phyloP scores from a whole-genome alignment of 2,113 vertebrate genomes.

The Mormyrus iriodes region DNA sequence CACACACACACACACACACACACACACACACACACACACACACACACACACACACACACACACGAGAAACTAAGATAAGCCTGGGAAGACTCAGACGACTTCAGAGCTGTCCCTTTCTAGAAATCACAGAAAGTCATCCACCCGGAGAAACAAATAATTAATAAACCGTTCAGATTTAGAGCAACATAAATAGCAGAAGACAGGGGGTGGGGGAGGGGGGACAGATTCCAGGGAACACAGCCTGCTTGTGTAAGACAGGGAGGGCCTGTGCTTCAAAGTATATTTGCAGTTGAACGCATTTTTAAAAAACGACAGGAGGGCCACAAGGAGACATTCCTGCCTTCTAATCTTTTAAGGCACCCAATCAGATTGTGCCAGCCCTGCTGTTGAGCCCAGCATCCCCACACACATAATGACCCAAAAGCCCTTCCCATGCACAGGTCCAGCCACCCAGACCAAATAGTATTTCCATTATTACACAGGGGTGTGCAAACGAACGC shows the following conservation, averaged over 20 bases:
- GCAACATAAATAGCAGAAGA: not conserved
- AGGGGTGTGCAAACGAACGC: not conserved
- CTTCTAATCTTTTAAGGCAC: not conserved
- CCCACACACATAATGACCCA: not conserved
- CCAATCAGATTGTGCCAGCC: not conserved
- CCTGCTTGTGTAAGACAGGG: not conserved
- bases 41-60: not conserved
- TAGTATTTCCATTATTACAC: not conserved
- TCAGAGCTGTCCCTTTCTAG: not conserved
- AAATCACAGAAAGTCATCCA: not conserved
- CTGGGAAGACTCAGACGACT: not conserved
- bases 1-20: too few species aligned
- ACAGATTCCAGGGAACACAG: not conserved
- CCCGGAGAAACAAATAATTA: not conserved
- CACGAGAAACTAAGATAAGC: not conserved
- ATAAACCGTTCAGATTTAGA: not conserved
- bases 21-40: too few species aligned
- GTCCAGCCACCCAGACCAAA: not conserved
- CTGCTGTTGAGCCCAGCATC: not conserved
- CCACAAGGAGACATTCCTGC: not conserved
- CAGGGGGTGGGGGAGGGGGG: not conserved
- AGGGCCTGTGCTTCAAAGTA: not conserved
- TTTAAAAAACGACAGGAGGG: not conserved
- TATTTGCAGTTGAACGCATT: not conserved
- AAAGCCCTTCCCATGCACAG: not conserved